Evolutionary conservation across 2,113 vertebrate species (phyloP), one percentile per base, ranked within the genome.

Genomic region (Spizaetus ornatus): DNA sequence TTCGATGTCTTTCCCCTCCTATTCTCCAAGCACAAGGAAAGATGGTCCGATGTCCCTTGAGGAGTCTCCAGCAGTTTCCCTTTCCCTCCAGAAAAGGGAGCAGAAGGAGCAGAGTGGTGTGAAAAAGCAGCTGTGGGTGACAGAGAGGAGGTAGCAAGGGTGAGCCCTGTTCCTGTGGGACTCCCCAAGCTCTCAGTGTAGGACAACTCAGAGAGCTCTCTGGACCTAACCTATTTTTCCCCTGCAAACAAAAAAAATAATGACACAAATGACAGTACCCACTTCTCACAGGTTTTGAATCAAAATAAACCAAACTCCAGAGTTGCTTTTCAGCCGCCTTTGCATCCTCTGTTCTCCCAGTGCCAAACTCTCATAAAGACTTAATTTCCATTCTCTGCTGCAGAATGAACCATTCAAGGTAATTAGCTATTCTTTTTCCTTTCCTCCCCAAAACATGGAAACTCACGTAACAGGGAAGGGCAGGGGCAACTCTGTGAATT

Each of bases 401-500:
- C 43, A 95, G 92, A 96, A 92, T n/a, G 88, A 95, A 74, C 76
- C 29, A 86, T 82, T 93, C 63, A 88, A 88, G 58, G 22, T 88
- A 91, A 93, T 95, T 88, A 92, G 82, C 82, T 92, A 97, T 93
- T 93, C 76, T 90, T 78, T 93, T 52, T 70, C 72, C 56, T 92
- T 88, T 93, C 92, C 90, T 95, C 76, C 84, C 32, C 58, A 56
- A 69, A 90, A 72, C 53, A 65, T 73, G 40, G 85, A 94, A 94
- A 95, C 19, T 90, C 72, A 66, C 11, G 0, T 38, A 70, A 48
- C 17, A 88, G 42, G 88, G 88, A 82, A 93, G 36, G 93, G 78
- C 78, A 72, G 11, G 40, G 36, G n/a, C 48, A 90, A 34, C 34
- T 47, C 58, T 19, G 4, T 23, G 73, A 87, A 66, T 88, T 96